Evolutionary conservation across 2,888 invertebrate species (phyloP), one percentile per base, ranked within the genome.

Genomic region (Drosophila kuntzei): DNA sequence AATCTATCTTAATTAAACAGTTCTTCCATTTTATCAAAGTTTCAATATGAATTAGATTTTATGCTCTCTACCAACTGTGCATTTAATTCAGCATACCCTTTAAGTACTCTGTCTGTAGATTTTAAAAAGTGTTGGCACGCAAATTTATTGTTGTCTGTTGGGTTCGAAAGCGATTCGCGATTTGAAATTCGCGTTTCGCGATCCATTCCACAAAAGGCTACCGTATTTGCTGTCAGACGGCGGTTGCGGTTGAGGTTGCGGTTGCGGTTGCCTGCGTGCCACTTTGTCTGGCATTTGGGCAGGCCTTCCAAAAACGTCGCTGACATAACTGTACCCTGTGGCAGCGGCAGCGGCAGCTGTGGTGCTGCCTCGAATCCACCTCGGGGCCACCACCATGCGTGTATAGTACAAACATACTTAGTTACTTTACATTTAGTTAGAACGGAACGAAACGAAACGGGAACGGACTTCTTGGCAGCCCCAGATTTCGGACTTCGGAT

Each of bases 41-140:
- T 27, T 11, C 11, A 12, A 11, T 7, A 16, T 8, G 3, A 29
- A 12, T 14, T 11, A 3, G 20, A 12, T 20, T 2, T 22, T 8
- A 2, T 9, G 12, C 6, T 20, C 22, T 22, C 22, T 22, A 12
- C 53, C 29, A 53, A 41, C 3, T 20, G 20, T 7, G 4, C 16
- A 22, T 54, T 11, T 20, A 25, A 53, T 27, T 41, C 18, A 9
- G 18, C n/a, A 49, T 75, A 74, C 75, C 71, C 68, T 46, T 25
- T 8, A 14, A 12, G 9, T n/a, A 20, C 36, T 20, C 32, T 37
- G 27, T 14, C 16, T 50, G 32, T 8, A 14, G 11, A 22, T 14
- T 36, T n/a, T 39, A 81, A 77, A 80, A 84, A 87, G 89, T 89
- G 87, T 84, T 84, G 89, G 88, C 85, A 85, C 89, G 85, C 86